phyloP scores from a whole-genome alignment of 2,888 invertebrate genomes.

The Petrophora chlorosata region DNA sequence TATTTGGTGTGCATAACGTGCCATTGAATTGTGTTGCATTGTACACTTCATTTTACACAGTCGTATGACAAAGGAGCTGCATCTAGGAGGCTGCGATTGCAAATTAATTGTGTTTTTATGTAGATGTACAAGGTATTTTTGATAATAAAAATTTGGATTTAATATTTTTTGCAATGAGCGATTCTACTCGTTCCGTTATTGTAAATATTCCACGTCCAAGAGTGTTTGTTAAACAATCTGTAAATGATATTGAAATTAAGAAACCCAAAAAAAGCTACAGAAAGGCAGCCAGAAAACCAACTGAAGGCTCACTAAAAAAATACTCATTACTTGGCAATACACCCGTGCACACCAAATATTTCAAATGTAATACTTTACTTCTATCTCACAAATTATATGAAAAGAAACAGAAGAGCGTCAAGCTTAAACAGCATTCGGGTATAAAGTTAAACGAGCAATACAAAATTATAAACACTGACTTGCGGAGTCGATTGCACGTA shows the following conservation, averaged over 20 bases:
- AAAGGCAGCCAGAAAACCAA: constrained; percentile 35
- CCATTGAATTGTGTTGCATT: no score
- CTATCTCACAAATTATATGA: constrained; percentile 56
- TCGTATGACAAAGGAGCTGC: no score
- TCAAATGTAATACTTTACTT: constrained; percentile 53
- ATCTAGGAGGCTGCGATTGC: no score
- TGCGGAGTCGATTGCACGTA: constrained; percentile 51
- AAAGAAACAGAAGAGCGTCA: constrained; percentile 50
- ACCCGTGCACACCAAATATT: constrained; percentile 41
- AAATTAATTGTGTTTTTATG: no score
- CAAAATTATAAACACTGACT: constrained; percentile 54
- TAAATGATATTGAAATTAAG: constrained; percentile 26
- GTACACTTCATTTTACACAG: no score
- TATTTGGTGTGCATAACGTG: no score
- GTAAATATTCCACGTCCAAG: constrained; percentile 50
- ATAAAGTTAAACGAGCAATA: constrained; percentile 54
- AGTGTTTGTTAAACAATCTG: constrained; percentile 30
- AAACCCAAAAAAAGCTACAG: constrained; percentile 16
- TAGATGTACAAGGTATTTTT: no score
- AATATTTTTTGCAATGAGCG: constrained; percentile 34
- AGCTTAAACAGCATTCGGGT: constrained; percentile 43
- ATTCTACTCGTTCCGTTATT: constrained; percentile 41
- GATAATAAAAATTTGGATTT: background rate
- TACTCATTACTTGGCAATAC: constrained; percentile 44
- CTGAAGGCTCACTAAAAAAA: constrained; percentile 38